Percentiles rank a stretch among this genome's conserved stretches.
Conservation (phyloP, 1,140 invertebrate species). For the Stegodyphus dumicola region DNA sequence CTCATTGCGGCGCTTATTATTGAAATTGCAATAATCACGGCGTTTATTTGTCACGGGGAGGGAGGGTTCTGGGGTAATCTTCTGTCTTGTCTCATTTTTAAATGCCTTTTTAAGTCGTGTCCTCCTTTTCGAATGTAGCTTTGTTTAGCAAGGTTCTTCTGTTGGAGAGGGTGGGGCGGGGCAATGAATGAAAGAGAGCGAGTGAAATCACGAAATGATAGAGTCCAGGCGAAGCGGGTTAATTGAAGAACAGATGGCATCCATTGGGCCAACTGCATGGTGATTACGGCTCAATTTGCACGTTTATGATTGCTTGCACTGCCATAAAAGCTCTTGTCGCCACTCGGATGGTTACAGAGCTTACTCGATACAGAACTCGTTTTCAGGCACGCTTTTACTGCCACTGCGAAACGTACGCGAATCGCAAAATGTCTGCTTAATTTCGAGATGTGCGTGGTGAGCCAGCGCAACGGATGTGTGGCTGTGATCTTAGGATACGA, state of each 20-base stretch:
- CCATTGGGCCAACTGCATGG: slow-evolving; percentile 22
- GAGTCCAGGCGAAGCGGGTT: slow-evolving; percentile 53
- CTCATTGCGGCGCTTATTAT: slow-evolving; percentile 41
- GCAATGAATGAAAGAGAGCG: not conserved
- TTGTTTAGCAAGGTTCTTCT: slow-evolving; percentile 15
- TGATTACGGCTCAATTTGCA: slow-evolving; percentile 62
- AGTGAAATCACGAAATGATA: slow-evolving; percentile 56
- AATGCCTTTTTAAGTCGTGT: slow-evolving; percentile 57
- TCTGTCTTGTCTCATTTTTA: slow-evolving; percentile 44
- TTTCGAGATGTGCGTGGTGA: not conserved
- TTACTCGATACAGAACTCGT: not conserved
- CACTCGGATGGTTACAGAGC: slow-evolving; percentile 17
- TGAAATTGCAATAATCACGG: slow-evolving; percentile 61
- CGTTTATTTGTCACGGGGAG: slow-evolving; percentile 51
- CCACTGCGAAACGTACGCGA: not conserved
- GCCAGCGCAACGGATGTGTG: not conserved
- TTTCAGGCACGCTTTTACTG: not conserved
- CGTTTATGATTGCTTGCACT: slow-evolving; percentile 30
- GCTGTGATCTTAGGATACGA: not conserved
- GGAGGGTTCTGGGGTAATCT: not conserved
- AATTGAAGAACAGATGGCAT: slow-evolving; percentile 61
- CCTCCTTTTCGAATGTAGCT: slow-evolving; percentile 13
- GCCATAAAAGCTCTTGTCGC: slow-evolving; percentile 59
- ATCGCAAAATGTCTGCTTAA: not conserved
- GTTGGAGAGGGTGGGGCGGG: slow-evolving; percentile 4